Evolutionary conservation across 2,888 invertebrate species (phyloP).

Genomic region (Gastrophysa polygoni): DNA sequence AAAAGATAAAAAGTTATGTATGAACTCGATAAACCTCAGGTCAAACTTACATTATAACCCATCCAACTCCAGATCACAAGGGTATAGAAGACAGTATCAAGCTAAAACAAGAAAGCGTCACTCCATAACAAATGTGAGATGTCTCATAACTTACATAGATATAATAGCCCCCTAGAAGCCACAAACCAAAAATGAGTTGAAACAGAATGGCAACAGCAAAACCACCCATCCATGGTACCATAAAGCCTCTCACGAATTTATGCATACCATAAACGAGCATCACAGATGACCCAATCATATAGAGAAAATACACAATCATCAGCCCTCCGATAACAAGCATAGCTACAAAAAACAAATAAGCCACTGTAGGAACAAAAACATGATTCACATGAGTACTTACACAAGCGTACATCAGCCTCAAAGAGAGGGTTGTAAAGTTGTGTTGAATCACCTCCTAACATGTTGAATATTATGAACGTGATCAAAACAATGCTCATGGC

Average conservation of each 20-base stretch:
- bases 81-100: conserved; percentile 79
- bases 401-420: conserved; percentile 80
- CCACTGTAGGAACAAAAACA: conserved; percentile 4
- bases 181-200: conserved; percentile 80
- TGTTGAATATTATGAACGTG: conserved; percentile 75
- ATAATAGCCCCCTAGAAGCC: conserved; percentile 88
- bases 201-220: conserved; percentile 75
- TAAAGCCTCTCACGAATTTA: conserved; percentile 76
- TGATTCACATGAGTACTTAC: too few species aligned
- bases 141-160: conserved; percentile 76
- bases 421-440: conserved; percentile 89
- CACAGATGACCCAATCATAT: conserved; percentile 64
- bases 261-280: conserved; percentile 69
- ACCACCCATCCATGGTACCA: conserved; percentile 79
- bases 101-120: conserved; percentile 61
- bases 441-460: conserved; percentile 87
- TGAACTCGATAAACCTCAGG: neutral
- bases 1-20: neutral
- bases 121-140: neutral
- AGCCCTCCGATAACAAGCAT: conserved; percentile 73
- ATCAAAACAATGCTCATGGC: conserved; percentile 77
- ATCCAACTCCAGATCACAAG: conserved; percentile 82
- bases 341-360: conserved; percentile 62
- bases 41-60: conserved; percentile 77
- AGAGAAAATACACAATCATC: conserved; percentile 65